phyloP scores from a whole-genome alignment of 2,888 invertebrate genomes.

The Drosophila recens region DNA sequence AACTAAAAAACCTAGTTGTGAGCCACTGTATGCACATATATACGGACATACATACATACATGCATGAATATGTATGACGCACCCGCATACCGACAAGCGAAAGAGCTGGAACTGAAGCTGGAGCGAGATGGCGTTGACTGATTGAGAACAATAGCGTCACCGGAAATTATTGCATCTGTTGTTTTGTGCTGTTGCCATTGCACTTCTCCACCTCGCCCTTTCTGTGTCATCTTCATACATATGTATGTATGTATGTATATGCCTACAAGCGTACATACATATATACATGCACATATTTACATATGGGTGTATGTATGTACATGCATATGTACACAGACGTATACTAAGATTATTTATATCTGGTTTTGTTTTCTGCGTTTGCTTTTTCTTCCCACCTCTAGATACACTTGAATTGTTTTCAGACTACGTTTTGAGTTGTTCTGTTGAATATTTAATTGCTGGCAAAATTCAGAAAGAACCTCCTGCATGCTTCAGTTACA shows the following conservation, averaged over 20 bases:
- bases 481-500: too few relatives aligned
- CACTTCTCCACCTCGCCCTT: conserved; percentile 24
- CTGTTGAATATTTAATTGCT: conserved; percentile 52
- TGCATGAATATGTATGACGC: conserved; percentile 28
- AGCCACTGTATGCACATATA: too few relatives aligned
- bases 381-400: conserved; percentile 37
- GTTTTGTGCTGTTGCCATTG: conserved; percentile 52
- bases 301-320: background rate
- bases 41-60: background rate
- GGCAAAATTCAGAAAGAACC: background rate
- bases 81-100: conserved; percentile 38
- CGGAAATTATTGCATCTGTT: conserved; percentile 77
- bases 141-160: conserved; percentile 75
- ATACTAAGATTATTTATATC: conserved; percentile 16
- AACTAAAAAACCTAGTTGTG: too few relatives aligned
- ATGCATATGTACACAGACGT: background rate
- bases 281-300: background rate
- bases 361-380: conserved; percentile 32
- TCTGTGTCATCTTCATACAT: conserved; percentile 23
- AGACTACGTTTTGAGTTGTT: conserved; percentile 30
- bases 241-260: background rate
- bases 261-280: background rate
- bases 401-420: conserved; percentile 67
- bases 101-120: conserved; percentile 8
- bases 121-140: conserved; percentile 72